These are phyloP conservation scores for Anhinga anhinga DNA, from an alignment of 2,113 vertebrate species.

Conservation along the genomic window DNA sequence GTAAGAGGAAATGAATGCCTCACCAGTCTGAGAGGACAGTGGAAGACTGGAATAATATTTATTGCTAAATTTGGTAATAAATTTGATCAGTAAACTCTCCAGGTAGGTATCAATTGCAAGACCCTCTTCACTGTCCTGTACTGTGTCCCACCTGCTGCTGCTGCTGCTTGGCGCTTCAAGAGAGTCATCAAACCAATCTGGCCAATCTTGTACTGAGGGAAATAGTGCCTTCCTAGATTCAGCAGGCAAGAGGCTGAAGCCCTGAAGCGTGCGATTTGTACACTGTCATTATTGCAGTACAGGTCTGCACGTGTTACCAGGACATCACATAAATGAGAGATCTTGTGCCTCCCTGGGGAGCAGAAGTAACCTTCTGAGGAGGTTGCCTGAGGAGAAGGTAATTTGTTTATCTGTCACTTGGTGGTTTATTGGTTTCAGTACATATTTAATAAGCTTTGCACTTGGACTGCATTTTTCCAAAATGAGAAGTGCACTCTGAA, in stretches of 20 bases:
- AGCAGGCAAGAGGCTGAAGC: not conserved
- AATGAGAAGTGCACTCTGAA: not conserved
- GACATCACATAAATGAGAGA: not conserved
- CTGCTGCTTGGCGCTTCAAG: not conserved
- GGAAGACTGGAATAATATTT: not conserved
- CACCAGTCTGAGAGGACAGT: not conserved
- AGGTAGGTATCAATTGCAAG: not conserved
- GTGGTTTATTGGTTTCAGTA: slow-evolving; percentile 13
- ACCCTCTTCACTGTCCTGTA: not conserved
- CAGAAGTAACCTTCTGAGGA: not conserved
- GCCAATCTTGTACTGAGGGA: not conserved
- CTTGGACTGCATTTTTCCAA: not conserved
- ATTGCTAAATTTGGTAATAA: not conserved
- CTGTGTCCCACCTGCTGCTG: not conserved
- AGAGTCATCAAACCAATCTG: not conserved
- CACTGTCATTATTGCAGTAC: not conserved
- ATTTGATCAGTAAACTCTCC: not conserved
- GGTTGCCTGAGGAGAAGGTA: slow-evolving; percentile 13
- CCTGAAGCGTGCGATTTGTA: not conserved
- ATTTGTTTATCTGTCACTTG: slow-evolving; percentile 14
- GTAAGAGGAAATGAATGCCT: not conserved
- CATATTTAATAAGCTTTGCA: not conserved
- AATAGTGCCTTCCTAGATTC: not conserved
- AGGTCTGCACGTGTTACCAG: not conserved
- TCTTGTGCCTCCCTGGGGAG: not conserved